Conservation (phyloP, 2,113 vertebrate genomes). For the Sigmodon hispidus region DNA sequence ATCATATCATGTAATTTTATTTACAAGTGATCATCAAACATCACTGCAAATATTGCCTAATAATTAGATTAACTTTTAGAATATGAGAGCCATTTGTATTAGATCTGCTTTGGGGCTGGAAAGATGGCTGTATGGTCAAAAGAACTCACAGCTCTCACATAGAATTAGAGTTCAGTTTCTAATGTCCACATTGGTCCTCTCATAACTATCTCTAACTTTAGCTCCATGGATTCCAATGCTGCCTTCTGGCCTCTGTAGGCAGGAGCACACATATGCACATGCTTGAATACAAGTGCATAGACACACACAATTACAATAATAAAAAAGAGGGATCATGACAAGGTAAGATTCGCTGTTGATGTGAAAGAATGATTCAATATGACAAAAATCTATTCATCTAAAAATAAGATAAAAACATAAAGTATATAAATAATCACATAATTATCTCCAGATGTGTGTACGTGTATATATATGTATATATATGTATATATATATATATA, state of each 20-base stretch:
- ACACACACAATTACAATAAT: neutral
- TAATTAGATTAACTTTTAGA: constrained; percentile 25
- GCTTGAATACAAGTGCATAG: too few species aligned
- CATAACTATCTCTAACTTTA: neutral
- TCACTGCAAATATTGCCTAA: neutral
- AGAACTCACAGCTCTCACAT: too few species aligned
- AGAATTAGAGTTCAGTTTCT: neutral
- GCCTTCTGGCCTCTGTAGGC: neutral
- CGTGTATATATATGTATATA: too few species aligned
- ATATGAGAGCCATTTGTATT: neutral
- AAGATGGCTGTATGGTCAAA: neutral
- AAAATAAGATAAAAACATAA: neutral
- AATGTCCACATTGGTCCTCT: neutral
- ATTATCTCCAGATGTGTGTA: neutral
- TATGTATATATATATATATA: too few species aligned
- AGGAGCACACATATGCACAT: neutral
- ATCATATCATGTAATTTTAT: neutral
- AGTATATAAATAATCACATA: neutral
- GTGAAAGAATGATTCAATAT: constrained; percentile 16
- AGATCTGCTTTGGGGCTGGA: neutral
- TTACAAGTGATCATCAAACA: neutral
- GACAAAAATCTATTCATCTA: neutral
- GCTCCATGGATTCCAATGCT: neutral
- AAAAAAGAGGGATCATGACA: neutral
- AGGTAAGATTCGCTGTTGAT: constrained; percentile 9